Conservation (phyloP, 2,888 invertebrate genomes). For the Sturmia bella region DNA sequence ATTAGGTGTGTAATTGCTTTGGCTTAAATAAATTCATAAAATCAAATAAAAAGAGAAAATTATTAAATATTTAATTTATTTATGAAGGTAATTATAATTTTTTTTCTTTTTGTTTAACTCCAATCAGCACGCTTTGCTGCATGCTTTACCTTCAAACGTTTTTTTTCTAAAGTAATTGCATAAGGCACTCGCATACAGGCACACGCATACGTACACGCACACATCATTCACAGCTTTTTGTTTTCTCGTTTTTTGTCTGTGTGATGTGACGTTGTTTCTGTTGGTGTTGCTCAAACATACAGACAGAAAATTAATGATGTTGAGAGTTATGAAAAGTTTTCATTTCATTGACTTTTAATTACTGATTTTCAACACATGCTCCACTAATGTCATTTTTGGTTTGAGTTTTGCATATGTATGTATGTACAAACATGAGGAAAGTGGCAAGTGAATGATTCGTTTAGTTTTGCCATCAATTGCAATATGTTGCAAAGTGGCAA, state of each 20-base stretch:
- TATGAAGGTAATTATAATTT: background rate
- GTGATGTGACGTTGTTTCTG: background rate
- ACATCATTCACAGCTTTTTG: slow-evolving; percentile 21
- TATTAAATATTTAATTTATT: background rate
- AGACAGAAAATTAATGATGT: slow-evolving; percentile 40
- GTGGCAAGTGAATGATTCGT: background rate
- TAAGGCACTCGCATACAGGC: slow-evolving; percentile 20
- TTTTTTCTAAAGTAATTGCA: background rate
- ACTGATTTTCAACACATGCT: slow-evolving; percentile 57
- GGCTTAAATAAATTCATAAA: slow-evolving; percentile 20
- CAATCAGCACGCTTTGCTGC: slow-evolving; percentile 16
- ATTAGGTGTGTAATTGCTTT: slow-evolving; percentile 42
- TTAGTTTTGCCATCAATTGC: background rate
- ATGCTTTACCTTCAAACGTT: slow-evolving; percentile 24
- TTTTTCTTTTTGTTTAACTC: background rate
- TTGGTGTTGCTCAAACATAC: slow-evolving; percentile 17
- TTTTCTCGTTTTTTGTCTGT: slow-evolving; percentile 4
- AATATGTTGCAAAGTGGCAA: background rate
- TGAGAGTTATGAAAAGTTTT: slow-evolving; percentile 49
- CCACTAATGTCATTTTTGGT: slow-evolving; percentile 8
- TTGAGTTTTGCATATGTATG: slow-evolving; percentile 4
- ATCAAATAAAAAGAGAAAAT: background rate
- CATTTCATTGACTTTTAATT: slow-evolving; percentile 52
- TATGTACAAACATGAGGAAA: background rate
- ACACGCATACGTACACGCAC: background rate